Percentiles rank a stretch among this genome's conserved stretches.
phyloP scores from a whole-genome alignment of 2,888 invertebrate genomes.

The Amphipyra berbera region DNA sequence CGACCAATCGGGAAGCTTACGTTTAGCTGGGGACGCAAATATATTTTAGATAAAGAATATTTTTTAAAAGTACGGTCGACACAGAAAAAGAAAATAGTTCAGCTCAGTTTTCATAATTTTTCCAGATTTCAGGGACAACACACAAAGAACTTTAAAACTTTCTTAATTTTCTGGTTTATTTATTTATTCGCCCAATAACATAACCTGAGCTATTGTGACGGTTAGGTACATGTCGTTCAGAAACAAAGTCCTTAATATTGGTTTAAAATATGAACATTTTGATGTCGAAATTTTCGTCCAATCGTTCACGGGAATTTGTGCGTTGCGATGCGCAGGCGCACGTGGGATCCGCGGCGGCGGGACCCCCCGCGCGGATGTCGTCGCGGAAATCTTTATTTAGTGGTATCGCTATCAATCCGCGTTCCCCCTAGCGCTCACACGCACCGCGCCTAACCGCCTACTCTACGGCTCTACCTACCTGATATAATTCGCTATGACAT shows the following conservation, averaged over 20 bases:
- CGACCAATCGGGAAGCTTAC: too few species aligned
- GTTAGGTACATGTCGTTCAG: neutral
- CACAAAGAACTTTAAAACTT: too few species aligned
- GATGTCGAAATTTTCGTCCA: constrained; percentile 3
- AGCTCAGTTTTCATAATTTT: too few species aligned
- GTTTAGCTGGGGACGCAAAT: too few species aligned
- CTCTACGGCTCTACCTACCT: constrained; percentile 20
- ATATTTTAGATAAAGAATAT: too few species aligned
- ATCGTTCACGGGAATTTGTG: constrained; percentile 29
- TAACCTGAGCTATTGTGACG: neutral
- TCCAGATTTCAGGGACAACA: too few species aligned
- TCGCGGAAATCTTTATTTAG: constrained; percentile 89
- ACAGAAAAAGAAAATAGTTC: too few species aligned
- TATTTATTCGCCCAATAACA: too few species aligned
- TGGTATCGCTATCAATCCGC: constrained; percentile 81
- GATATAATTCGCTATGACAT: constrained; percentile 1
- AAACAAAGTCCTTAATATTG: neutral
- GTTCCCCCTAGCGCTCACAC: constrained; percentile 83
- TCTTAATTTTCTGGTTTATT: too few species aligned
- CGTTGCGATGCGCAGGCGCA: constrained; percentile 46
- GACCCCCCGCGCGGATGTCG: constrained; percentile 82
- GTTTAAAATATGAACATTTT: constrained; percentile 4
- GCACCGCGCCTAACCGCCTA: constrained; percentile 62
- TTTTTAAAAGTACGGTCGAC: too few species aligned
- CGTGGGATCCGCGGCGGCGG: constrained; percentile 51